Evolutionary conservation across 2,888 invertebrate genomes (phyloP), one percentile per base, ranked within the genome.

Genomic region (Nematopogon swammerdamellus): DNA sequence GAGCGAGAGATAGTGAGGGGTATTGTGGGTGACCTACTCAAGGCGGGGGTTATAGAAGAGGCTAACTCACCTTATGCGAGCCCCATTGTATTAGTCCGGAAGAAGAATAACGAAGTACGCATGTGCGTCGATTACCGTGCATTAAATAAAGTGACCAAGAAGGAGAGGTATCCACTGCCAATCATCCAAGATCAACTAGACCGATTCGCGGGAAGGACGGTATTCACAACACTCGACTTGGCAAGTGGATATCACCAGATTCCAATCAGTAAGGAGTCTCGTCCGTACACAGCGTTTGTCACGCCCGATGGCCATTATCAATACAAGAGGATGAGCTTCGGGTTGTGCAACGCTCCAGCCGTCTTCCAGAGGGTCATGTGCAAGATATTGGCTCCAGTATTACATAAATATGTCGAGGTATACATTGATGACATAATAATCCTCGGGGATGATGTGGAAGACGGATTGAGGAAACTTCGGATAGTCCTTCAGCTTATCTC

Each of bases 201-300:
- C 20, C 42, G 51, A 14, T 18, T 55, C 19, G 46, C 29, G 20
- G 44, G 36, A 1, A 16, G 52, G 30, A 16, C 45, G 25, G 30
- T 52, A 4, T 56, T 52, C 25, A 50, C 49, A 18, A 49, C 49
- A 20, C 25, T 56, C 6, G 55, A 55, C 19, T n/a, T 56, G 6
- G 50, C 50, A 0, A 50, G 48, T 42, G 54, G 53, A 10, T 54
- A 54, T 42, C 56, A 56, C 11, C 54, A 54, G 17, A 56, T 56
- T 6, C 43, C n/a, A 19, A 52, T 55, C 18, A 46, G 42, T 1
- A 45, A 49, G 17, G 10, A 30, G 2, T 48, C 48, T 10, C n/a
- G 46, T 18, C 48, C 44, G 25, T 19, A 17, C 18, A 54, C 52
- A 14, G 51, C 25, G 0, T 51, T 53, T 45, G 50, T 53, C 2